Evolutionary conservation across 23 tunicate genomes (phyloP), one percentile per base, ranked within the genome.

Genomic region (Botrylloides violaceus): DNA sequence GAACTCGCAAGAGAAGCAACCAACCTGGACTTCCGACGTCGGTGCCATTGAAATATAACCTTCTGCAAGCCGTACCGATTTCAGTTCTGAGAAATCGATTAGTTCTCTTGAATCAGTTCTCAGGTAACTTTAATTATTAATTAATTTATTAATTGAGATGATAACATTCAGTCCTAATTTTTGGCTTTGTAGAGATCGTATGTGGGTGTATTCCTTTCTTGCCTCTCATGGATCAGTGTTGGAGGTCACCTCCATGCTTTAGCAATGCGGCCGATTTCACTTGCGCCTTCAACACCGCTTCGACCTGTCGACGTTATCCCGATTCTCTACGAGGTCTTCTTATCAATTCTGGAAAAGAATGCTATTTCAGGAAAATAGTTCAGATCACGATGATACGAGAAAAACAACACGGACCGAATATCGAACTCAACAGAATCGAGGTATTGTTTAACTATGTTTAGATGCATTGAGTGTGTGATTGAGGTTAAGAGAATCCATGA

Each of bases 371-470:
- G 58, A 78, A 81, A 57, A 66, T 81, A 6, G 87, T 87, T 30
- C 87, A 87, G 49, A 37, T 81, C 5, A 80, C 83, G 29, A 87
- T 87, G 96, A 27, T 76, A 24, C 66, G 87, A 22, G 87, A 78
- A 29, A 81, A 81, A 38, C 87, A 81, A 48, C 87, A 81, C 64
- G 96, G 96, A 29, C 87, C 96, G 0, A 68, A 36, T 27, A 87
- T 87, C 37, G 96, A 87, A 58, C 66, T 87, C 37, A 87, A 87
- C 62, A 70, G 96, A 64, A 87, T 87, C 9, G 80, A 81, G 80
- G 85, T 79, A 63, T 3, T 9, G 55, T 12, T 12, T 47, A 18
- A 47, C 55, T 12, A 18, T 47, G 55, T 18, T 47, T 20, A 60
- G n/a, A n/a, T n/a, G n/a, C n/a, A n/a, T n/a, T n/a, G n/a, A n/a